Evolutionary conservation across 2,888 invertebrate species (phyloP).

Genomic region (Meiosimyza decipiens): DNA sequence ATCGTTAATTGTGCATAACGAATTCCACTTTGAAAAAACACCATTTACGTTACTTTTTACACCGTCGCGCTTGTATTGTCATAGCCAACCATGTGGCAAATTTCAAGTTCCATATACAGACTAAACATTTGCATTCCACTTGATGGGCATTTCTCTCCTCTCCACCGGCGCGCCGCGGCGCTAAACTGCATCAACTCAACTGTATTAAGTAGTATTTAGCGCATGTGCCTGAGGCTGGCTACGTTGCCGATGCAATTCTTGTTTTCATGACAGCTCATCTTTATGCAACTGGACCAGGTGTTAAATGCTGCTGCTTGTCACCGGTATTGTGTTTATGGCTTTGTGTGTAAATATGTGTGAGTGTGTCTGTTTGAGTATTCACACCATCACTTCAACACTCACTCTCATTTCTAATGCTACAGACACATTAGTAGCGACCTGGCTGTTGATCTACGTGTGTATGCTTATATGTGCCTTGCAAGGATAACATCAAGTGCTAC

Average conservation of each 20-base stretch:
- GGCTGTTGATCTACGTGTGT: not conserved
- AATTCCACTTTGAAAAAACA: not conserved
- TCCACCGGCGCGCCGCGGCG: not conserved
- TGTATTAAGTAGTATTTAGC: not conserved
- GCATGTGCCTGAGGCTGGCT: not conserved
- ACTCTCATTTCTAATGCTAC: not conserved
- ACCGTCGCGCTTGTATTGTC: not conserved
- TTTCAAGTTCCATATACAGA: not conserved
- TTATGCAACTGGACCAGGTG: slow-evolving; percentile 25
- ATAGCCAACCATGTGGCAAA: not conserved
- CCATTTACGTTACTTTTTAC: not conserved
- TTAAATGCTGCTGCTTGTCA: not conserved
- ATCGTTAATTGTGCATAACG: not conserved
- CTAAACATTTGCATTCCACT: slow-evolving; percentile 19
- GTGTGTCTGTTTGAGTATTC: slow-evolving; percentile 2
- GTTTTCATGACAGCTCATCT: not conserved
- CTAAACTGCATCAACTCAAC: not conserved
- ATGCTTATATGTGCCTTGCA: not conserved
- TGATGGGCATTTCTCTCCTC: not conserved
- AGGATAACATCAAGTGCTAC: slow-evolving; percentile 27
- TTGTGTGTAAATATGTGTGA: not conserved
- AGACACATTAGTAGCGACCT: not conserved
- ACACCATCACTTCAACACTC: not conserved
- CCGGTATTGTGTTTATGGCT: not conserved
- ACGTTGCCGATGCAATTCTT: no score